Evolutionary conservation across 2,888 invertebrate genomes (phyloP).

Genomic region (Drosophila algonquin): DNA sequence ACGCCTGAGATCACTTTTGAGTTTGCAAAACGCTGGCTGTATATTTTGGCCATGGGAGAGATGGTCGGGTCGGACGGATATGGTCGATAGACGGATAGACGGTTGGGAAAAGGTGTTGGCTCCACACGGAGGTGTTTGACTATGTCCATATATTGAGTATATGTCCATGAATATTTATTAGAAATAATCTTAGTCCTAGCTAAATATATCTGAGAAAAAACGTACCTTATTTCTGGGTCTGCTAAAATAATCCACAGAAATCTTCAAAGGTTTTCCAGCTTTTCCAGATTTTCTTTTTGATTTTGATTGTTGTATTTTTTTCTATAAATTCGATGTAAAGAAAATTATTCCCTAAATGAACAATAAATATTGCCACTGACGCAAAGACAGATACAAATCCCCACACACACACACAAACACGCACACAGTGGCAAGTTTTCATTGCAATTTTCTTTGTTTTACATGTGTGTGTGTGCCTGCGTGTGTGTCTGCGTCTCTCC

Average conservation of each 20-base stretch:
- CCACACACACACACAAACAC: slow-evolving; percentile 29
- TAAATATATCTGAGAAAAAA: too few relatives aligned
- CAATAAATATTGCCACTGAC: slow-evolving; percentile 29
- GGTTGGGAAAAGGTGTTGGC: neutral
- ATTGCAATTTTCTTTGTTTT: slow-evolving; percentile 45
- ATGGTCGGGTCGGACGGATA: neutral
- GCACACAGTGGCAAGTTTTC: slow-evolving; percentile 26
- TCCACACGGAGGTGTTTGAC: slow-evolving; percentile 9
- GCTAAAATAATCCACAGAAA: slow-evolving; percentile 12
- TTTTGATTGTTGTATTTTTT: slow-evolving; percentile 1
- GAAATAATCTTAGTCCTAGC: too few relatives aligned
- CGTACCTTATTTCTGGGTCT: slow-evolving; percentile 2
- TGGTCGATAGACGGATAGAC: slow-evolving; percentile 4
- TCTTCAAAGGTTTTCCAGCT: neutral
- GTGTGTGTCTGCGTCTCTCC: slow-evolving; percentile 48
- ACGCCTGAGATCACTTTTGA: slow-evolving; percentile 75
- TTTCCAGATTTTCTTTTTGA: neutral
- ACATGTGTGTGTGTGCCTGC: slow-evolving; percentile 30
- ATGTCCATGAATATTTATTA: neutral
- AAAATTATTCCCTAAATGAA: slow-evolving; percentile 32
- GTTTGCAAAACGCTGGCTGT: slow-evolving; percentile 43
- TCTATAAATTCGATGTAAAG: slow-evolving; percentile 11
- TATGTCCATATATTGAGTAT: neutral
- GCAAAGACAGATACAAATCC: slow-evolving; percentile 28
- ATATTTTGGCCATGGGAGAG: slow-evolving; percentile 60